Percentiles rank a stretch among this genome's conserved stretches.
These are phyloP conservation scores for Seira sanloemensis DNA, from an alignment of 2,888 invertebrate species.

Conservation along the genomic window DNA sequence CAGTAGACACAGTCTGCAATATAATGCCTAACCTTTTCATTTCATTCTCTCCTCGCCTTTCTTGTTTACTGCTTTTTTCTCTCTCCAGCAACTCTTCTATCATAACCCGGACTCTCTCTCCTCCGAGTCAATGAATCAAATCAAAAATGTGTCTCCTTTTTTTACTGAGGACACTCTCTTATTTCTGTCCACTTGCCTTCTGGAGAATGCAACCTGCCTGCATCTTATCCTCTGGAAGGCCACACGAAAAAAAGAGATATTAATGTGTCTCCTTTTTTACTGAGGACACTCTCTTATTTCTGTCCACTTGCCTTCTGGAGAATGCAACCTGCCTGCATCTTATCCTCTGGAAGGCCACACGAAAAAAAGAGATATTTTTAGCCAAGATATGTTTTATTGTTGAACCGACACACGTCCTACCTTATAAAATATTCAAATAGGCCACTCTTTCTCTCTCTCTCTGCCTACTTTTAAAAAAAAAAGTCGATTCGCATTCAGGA, in stretches of 20 bases:
- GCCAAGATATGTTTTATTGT: no score
- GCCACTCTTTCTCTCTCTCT: background rate
- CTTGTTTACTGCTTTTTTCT: background rate
- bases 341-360: no score
- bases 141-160: background rate
- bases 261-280: background rate
- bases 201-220: background rate
- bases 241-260: no score
- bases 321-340: background rate
- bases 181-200: slow-evolving; percentile 21
- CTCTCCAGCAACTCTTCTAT: no score
- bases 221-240: no score
- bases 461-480: no score
- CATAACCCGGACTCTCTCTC: background rate
- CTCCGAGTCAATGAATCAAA: slow-evolving; percentile 54
- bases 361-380: no score
- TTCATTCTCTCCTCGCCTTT: slow-evolving; percentile 20
- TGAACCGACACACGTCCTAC: background rate
- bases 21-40: slow-evolving; percentile 37
- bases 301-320: slow-evolving; percentile 20
- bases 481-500: background rate
- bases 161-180: slow-evolving; percentile 22
- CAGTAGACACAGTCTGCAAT: slow-evolving; percentile 32
- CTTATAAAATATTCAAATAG: background rate
- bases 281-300: slow-evolving; percentile 25